Evolutionary conservation across 2,888 invertebrate species (phyloP).

Genomic region (Pheosia gnoma): DNA sequence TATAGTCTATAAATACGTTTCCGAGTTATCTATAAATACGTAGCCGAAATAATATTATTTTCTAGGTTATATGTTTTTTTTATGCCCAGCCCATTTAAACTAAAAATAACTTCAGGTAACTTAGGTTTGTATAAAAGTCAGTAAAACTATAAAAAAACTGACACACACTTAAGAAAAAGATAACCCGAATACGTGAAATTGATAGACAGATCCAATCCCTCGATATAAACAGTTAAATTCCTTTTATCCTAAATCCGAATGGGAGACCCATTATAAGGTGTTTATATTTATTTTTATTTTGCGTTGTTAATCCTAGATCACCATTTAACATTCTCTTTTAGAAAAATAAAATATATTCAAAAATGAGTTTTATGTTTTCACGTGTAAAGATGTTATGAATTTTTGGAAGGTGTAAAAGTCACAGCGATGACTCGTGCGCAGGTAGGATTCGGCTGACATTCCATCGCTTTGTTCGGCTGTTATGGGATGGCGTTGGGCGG

Average conservation of each 20-base stretch:
- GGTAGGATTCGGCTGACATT: constrained; percentile 70
- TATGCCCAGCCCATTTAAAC: no score
- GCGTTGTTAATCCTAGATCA: constrained; percentile 17
- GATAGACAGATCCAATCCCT: constrained; percentile 16
- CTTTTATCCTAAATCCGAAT: constrained; percentile 14
- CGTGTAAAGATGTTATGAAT: constrained; percentile 15
- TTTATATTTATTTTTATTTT: constrained; percentile 24
- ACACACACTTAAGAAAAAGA: not conserved
- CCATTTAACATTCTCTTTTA: constrained; percentile 9
- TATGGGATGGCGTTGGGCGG: constrained; percentile 43
- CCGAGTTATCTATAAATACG: no score
- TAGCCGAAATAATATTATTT: no score
- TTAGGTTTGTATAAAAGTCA: no score
- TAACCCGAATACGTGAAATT: constrained; percentile 8
- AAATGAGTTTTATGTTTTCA: constrained; percentile 15
- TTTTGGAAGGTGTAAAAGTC: constrained; percentile 10
- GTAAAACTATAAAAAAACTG: not conserved
- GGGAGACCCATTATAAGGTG: constrained; percentile 18
- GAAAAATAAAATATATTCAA: constrained; percentile 7
- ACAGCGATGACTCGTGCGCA: constrained; percentile 48
- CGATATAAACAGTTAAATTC: constrained; percentile 27
- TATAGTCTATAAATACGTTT: no score
- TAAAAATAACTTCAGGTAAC: no score
- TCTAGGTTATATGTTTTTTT: no score
- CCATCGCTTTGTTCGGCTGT: constrained; percentile 66